A percentile compares a stretch with the other conserved stretches of the same genome.
phyloP scores from a whole-genome alignment of 2,113 vertebrate genomes.

The Meleagris gallopavo region DNA sequence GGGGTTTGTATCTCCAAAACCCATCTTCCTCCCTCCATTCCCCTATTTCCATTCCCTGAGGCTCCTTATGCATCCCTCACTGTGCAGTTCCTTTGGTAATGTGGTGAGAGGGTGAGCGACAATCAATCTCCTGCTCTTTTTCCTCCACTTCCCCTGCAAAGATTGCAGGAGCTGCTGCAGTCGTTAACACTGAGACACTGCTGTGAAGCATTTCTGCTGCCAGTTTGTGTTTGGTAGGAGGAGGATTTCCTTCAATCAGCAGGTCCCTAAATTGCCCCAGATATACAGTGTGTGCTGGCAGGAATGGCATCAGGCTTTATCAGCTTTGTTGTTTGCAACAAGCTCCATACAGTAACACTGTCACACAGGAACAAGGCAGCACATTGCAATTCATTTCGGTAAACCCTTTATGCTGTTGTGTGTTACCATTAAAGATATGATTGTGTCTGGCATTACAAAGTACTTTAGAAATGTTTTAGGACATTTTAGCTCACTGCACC shows the following conservation, averaged over 20 bases:
- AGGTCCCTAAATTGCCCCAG: conserved; percentile 23
- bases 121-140: conserved; percentile 3
- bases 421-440: conserved; percentile 21
- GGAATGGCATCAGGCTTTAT: conserved; percentile 34
- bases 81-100: accelerated
- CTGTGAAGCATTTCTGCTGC: conserved; percentile 20
- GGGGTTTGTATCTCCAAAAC: background rate
- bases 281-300: background rate
- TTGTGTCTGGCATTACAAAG: conserved; percentile 35
- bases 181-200: background rate
- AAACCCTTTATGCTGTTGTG: conserved; percentile 11
- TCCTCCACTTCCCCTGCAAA: background rate
- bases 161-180: conserved; percentile 2
- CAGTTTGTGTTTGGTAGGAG: conserved; percentile 18
- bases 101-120: background rate
- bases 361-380: conserved; percentile 22
- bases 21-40: background rate
- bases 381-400: conserved; percentile 1
- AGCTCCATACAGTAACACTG: conserved; percentile 12
- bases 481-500: background rate
- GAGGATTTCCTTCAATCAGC: conserved; percentile 34
- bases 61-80: background rate
- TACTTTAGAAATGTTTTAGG: conserved; percentile 20
- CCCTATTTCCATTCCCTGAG: background rate
- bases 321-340: conserved; percentile 25